Percentiles rank a stretch among this genome's conserved stretches.
Evolutionary conservation across 2,888 invertebrate genomes (phyloP).

Genomic region (Cantharis flavilabris): DNA sequence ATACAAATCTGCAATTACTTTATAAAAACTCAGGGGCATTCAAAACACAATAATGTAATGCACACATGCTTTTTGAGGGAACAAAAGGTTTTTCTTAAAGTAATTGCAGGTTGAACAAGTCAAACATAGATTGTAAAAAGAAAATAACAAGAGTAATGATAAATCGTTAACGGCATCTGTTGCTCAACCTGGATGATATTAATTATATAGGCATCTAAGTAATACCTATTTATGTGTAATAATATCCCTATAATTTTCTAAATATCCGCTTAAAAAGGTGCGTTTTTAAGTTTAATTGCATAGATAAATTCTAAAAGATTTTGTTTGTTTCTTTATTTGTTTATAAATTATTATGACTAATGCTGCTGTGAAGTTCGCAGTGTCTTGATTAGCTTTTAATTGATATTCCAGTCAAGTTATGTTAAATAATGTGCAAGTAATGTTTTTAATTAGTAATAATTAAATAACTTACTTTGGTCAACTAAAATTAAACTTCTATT

Average conservation of each 20-base stretch:
- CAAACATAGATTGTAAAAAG: constrained; percentile 35
- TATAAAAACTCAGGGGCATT: background rate
- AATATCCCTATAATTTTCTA: constrained; percentile 48
- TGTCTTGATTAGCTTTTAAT: background rate
- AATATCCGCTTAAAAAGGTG: constrained; percentile 40
- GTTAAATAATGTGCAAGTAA: background rate
- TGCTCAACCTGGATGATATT: constrained; percentile 43
- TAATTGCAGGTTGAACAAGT: constrained; percentile 41
- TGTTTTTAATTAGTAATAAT: background rate
- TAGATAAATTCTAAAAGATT: background rate
- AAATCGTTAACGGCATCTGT: constrained; percentile 46
- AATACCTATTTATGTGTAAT: constrained; percentile 48
- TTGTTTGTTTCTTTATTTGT: background rate
- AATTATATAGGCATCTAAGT: constrained; percentile 43
- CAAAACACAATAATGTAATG: constrained; percentile 5
- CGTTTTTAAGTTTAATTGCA: constrained; percentile 25
- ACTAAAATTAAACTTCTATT: background rate
- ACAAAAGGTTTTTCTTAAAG: constrained; percentile 29
- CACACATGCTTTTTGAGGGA: constrained; percentile 31
- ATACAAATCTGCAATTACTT: constrained; percentile 10
- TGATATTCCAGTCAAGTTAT: background rate
- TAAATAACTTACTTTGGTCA: background rate
- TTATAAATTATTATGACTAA: background rate
- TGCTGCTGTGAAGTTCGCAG: background rate
- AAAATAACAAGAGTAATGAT: constrained; percentile 39